Evolutionary conservation across 2,113 vertebrate species (phyloP), one percentile per base, ranked within the genome.

Genomic region (Vireo altiloquus): DNA sequence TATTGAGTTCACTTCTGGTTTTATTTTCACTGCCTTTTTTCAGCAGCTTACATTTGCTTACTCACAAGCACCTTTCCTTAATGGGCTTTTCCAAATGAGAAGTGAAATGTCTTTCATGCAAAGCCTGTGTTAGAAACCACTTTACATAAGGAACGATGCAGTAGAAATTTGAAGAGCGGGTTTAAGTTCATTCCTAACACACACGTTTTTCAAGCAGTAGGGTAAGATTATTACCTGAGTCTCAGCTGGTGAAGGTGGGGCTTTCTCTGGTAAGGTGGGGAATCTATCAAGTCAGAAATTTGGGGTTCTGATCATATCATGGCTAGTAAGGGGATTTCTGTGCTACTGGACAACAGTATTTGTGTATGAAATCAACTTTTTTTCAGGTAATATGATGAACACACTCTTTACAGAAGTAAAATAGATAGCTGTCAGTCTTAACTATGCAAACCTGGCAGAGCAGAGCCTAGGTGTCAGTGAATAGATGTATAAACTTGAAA

Each of bases 61-160:
- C 77, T 87, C 49, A 89, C 49, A 89, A 92, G 13, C 4, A 20
- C 57, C 40, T 88, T 83, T 86, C 64, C 63, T 74, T 86, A 60
- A 50, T 37, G 85, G 75, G 66, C 37, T 87, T 96, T 95, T 92
- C 93, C 90, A 95, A 90, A 30, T 7, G 52, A 92, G 87, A 96
- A 94, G 63, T 90, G 79, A 90, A 90, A 96, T 10, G 1, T n/a
- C 54, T 89, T 88, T 88, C 12, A 33, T 40, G 54, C 22, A 59
- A 92, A 90, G 11, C 52, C 31, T 80, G 42, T n/a, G 17, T 70
- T 76, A 79, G 23, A 74, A 80, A 74, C 19, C 25, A 53, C n/a
- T 37, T 79, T 37, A 40, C 17, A 39, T 37, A 70, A 59, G 44
- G 63, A 95, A 88, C 61, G 54, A 85, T 5, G 24, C 44, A 59